Evolutionary conservation across 2,888 invertebrate genomes (phyloP), one percentile per base, ranked within the genome.

Genomic region (Drosophila hamatofila): DNA sequence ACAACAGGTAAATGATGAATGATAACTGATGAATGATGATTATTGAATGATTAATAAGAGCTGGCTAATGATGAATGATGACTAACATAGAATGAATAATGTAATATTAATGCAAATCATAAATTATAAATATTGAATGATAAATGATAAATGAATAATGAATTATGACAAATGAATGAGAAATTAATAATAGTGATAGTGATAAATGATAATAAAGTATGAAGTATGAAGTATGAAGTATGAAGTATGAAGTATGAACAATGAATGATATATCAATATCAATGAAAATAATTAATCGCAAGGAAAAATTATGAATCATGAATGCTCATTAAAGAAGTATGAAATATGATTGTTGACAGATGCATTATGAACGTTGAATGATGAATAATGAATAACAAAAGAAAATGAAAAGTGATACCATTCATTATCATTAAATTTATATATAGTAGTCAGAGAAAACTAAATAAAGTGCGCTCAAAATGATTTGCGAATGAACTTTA

Each of bases 401-500:
- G 2, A 16, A 27, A 11, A 6, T n/a, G 5, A 2, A 25, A 25
- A 30, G 6, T 14, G 3, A 12, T 18, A 27, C 12, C n/a, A 18
- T 48, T 33, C 27, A 35, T 21, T 51, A 12, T 33, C 27, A 35
- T 21, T 51, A 12, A 37, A n/a, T 25, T n/a, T n/a, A n/a, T n/a
- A n/a, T n/a, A n/a, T n/a, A 35, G 25, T 12, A 39, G 7, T 25
- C 39, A 14, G n/a, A 14, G 12, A 18, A 27, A 54, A 14, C 30
- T 30, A 12, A 39, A 54, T 39, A 39, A 39, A 52, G 9, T 16
- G 39, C 39, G 35, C 35, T 33, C 21, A 23, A 54, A 39, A 54
- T 54, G 54, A 54, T 39, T 54, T 39, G 25, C 37, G n/a, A 54
- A 25, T 39, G 14, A 54, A 39, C 37, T 54, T 54, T 39, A 54